Conservation (phyloP, 2,113 vertebrate genomes). For the Promerops cafer region DNA sequence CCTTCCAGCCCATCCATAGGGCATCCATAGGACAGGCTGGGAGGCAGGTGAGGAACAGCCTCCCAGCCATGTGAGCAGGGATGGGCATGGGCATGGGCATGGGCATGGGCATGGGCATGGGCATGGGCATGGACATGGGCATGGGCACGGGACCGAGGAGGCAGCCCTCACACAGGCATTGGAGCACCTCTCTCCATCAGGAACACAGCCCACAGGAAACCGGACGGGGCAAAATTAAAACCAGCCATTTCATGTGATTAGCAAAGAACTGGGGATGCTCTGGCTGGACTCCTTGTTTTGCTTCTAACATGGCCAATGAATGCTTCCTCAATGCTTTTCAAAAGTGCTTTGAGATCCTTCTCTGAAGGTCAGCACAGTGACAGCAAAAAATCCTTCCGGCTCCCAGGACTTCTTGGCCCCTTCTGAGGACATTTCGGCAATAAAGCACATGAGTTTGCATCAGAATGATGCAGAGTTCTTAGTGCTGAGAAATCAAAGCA, state of each 20-base stretch:
- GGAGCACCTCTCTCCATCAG: not conserved
- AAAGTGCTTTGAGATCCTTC: not conserved
- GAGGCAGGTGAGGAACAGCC: not conserved
- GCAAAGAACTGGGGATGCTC: not conserved
- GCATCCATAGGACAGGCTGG: not conserved
- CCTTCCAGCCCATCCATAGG: not conserved
- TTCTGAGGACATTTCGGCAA: not conserved
- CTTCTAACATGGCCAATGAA: not conserved
- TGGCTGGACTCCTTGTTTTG: not conserved
- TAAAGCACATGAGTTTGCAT: not conserved
- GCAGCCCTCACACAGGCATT: not conserved
- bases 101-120: too few relatives aligned
- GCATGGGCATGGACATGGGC: too few relatives aligned
- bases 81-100: not conserved
- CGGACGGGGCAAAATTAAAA: not conserved
- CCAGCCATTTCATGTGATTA: not conserved
- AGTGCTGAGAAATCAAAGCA: not conserved
- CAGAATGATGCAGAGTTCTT: not conserved
- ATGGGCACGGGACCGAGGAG: not conserved
- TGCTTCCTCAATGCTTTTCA: not conserved
- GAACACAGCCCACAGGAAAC: not conserved
- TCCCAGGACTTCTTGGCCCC: not conserved
- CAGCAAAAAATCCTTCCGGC: not conserved
- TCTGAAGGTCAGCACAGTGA: not conserved
- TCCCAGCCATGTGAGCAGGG: fast-evolving